Base-by-base conservation (phyloP, 2,888 invertebrate genomes). In the Gymnosoma rotundatum region DNA sequence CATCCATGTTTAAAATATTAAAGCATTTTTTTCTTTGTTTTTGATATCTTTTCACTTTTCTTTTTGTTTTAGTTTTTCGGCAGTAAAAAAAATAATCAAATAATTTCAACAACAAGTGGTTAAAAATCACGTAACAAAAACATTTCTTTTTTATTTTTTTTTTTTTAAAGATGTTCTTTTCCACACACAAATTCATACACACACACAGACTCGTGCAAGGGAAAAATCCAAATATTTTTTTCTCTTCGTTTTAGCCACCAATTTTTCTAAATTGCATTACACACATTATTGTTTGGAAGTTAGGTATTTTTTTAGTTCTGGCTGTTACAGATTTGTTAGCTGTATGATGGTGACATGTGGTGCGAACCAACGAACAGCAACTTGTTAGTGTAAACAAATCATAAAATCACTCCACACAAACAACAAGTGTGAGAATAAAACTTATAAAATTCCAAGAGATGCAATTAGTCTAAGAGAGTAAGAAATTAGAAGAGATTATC, bases 1-100 rank as follows among this genome's bases (percentile, higher is more conserved):
- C 86, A 86, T 89, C 90, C 90, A 90, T 88, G 60, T 85, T 81
- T 78, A 81, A 70, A 86, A 75, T 83, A 83, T 78, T 70, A 74
- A 81, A 76, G 64, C 36, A 38, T 50, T 50, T 36, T 42, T 61
- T 50, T 36, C 25, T 61, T 56, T 48, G 32, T 63, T 36, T 14
- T 18, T 18, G 42, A 42, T 63, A 20, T 20, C 21, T 38, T 63
- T 64, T 32, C 21, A 56, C 54, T 52, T 74, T 48, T 60, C 42
- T 20, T 38, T 36, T 60, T 32, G 8, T 69, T 38, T 38, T 16
- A 2, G 18, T 76, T 66, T 36, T 32, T 2, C 7, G 36, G 25
- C 20, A 21, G 58, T 10, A 58, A 38, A 64, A 64, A 64, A 32
- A 45, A 21, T n/a, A 21, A 48, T 14, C 38, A 18, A 52, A 50